These are phyloP conservation scores for Psophia crepitans DNA, from an alignment of 2,113 vertebrate genomes.

Conservation along the genomic window DNA sequence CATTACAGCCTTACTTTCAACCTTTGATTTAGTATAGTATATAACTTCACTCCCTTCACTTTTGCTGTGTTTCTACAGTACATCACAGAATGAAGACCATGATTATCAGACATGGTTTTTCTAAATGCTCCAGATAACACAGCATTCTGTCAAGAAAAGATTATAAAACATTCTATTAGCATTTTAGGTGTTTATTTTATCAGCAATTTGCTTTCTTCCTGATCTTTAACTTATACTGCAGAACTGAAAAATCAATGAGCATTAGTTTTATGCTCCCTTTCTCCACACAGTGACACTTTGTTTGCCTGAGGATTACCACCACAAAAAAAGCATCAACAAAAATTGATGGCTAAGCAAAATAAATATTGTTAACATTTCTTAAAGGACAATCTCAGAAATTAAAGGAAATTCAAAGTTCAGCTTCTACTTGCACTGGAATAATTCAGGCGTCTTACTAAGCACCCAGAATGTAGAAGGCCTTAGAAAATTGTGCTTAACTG, in stretches of 20 bases:
- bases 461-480: not conserved
- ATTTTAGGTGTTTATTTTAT: not conserved
- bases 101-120: too few species aligned
- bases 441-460: not conserved
- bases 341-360: not conserved
- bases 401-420: not conserved
- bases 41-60: not conserved
- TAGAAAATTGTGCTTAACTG: not conserved
- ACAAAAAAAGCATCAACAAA: not conserved
- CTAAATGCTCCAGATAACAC: not conserved
- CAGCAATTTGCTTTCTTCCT: not conserved
- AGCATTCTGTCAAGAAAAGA: not conserved
- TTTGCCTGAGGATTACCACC: not conserved
- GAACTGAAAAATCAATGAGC: not conserved
- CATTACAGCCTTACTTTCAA: not conserved
- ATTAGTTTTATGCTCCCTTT: not conserved
- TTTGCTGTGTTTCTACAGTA: not conserved
- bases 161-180: not conserved
- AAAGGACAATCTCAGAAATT: too few species aligned
- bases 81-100: too few species aligned
- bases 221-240: not conserved
- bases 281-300: not conserved
- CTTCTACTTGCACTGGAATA: not conserved
- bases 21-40: not conserved
- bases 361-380: not conserved